Evolutionary conservation across 2,797 vertebrate species (phyloP), one percentile per base, ranked within the genome.

Genomic region (Sylvia borin): DNA sequence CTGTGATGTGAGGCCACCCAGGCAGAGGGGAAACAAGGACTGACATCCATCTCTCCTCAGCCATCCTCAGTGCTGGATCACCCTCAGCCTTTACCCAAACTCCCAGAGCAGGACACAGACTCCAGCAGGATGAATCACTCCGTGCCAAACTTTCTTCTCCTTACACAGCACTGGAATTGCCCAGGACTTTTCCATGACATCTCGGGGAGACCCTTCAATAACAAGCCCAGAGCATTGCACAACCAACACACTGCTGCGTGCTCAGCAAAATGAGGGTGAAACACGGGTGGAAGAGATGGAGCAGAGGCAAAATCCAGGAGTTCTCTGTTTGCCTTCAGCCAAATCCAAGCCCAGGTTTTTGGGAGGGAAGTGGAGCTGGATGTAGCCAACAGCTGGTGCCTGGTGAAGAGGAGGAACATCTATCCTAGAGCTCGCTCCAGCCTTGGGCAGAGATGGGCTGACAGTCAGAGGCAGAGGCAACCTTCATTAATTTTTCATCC

Each of bases 231-330:
- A 54, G 60, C 36, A 67, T 3, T 4, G 0, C 40, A 12, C 5
- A 8, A 17, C 57, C 2, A 1, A 25, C 25, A 13, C 42, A 17
- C 38, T 38, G 53, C 60, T 20, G 9, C 0, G 2, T 3, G 29
- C 38, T 15, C 13, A 26, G 45, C 15, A 36, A 47, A 75, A 50
- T 2, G 9, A 54, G 48, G 27, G 32, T 18, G 42, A 47, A 64
- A 29, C 0, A 7, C 25, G 34, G 20, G 4, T 16, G 43, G 43
- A 57, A 62, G 15, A 40, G 10, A 54, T 4, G 5, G 38, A 95
- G 51, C 50, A 38, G 29, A 17, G 13, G 11, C 5, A n/a, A 92
- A 38, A 65, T 10, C 40, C 65, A 31, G 3, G 40, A 48, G 32
- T 36, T 27, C 13, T 27, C 32, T 36, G 42, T 40, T 36, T 34